Evolutionary conservation across 1,140 invertebrate genomes (phyloP).

Genomic region (Drosophila lowei): DNA sequence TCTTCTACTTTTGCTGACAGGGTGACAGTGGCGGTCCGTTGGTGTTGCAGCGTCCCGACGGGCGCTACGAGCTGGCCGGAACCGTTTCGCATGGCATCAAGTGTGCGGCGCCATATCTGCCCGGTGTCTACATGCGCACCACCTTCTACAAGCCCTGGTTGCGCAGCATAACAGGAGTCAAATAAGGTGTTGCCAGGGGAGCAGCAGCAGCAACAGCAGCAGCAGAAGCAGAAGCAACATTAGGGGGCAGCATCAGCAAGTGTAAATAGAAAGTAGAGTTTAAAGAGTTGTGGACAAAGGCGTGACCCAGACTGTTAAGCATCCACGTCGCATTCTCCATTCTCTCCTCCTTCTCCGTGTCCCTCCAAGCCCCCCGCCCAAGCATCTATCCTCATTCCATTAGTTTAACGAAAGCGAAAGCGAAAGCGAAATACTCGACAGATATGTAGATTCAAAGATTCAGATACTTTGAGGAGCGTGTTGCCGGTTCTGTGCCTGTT

Average conservation of each 20-base stretch:
- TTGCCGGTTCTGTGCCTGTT: constrained; percentile 32
- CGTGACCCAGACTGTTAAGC: constrained; percentile 25
- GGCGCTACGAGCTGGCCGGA: constrained; percentile 94
- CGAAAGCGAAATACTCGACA: constrained; percentile 30
- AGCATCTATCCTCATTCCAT: constrained; percentile 34
- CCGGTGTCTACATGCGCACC: constrained; percentile 96
- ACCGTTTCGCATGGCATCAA: constrained; percentile 98
- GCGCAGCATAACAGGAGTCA: constrained; percentile 91
- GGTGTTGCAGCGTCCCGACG: constrained; percentile 91
- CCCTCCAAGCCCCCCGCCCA: not conserved
- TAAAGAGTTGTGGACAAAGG: constrained; percentile 36
- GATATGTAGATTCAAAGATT: not conserved
- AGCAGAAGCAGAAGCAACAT: too few species aligned
- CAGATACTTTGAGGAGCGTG: constrained; percentile 1
- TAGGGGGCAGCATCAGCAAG: constrained; percentile 37
- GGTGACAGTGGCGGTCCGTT: constrained; percentile 97
- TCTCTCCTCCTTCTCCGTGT: not conserved
- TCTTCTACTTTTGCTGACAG: constrained; percentile 83
- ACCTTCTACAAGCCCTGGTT: constrained; percentile 96
- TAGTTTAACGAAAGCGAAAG: constrained; percentile 57
- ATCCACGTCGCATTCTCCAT: constrained; percentile 40
- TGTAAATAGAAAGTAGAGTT: constrained; percentile 76
- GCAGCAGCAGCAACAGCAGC: not conserved
- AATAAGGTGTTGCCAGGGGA: constrained; percentile 61
- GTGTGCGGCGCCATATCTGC: constrained; percentile 94